These are phyloP conservation scores for Lamproptera curius DNA, from an alignment of 2,888 invertebrate species.

Conservation along the genomic window DNA sequence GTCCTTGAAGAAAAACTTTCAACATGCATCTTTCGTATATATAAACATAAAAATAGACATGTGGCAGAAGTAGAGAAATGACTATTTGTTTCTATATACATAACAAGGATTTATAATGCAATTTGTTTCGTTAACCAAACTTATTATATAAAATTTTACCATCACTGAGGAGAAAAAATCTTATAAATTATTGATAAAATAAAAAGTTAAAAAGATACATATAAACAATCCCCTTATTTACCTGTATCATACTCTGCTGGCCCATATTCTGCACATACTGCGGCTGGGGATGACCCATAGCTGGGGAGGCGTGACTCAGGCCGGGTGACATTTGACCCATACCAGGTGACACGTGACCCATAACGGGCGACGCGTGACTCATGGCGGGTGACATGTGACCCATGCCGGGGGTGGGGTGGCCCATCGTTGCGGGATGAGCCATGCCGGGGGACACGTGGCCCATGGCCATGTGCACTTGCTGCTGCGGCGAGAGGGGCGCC, in stretches of 20 bases:
- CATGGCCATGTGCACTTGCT: conserved; percentile 28
- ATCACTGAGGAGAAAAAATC: too few relatives aligned
- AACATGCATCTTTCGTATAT: too few relatives aligned
- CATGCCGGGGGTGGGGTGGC: conserved; percentile 30
- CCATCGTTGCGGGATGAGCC: conserved; percentile 38
- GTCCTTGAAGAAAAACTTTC: too few relatives aligned
- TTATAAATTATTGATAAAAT: too few relatives aligned
- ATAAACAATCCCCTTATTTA: too few relatives aligned
- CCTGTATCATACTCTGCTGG: conserved; percentile 14
- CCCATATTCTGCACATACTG: conserved; percentile 16
- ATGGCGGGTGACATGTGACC: conserved; percentile 24
- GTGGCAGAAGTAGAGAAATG: too few relatives aligned
- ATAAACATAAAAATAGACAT: too few relatives aligned
- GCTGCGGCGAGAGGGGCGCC: conserved; percentile 21
- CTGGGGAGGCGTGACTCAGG: conserved; percentile 23
- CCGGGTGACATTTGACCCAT: conserved; percentile 34
- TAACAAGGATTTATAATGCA: too few relatives aligned
- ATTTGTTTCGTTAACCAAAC: too few relatives aligned
- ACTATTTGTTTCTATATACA: too few relatives aligned
- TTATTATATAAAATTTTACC: too few relatives aligned
- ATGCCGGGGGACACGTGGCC: conserved; percentile 31
- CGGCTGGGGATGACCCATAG: conserved; percentile 30
- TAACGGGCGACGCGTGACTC: conserved; percentile 12
- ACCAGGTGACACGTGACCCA: conserved; percentile 29
- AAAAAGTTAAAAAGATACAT: too few relatives aligned